Base-by-base conservation (phyloP, 2,888 invertebrate species). In the Mythimna albipuncta region DNA sequence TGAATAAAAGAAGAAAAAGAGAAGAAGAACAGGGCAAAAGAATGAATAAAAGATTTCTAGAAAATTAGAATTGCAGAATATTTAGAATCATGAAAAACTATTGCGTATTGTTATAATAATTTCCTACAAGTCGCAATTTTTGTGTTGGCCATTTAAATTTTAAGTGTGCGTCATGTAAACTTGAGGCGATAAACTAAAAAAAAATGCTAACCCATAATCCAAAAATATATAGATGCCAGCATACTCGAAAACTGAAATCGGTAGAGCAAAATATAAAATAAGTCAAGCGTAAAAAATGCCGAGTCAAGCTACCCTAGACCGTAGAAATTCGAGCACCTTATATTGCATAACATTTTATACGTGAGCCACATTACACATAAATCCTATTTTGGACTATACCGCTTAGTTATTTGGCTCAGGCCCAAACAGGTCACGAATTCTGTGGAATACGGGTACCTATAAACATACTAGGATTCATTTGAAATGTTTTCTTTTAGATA, bases 301-400 rank as follows among this genome's bases (percentile, higher is more conserved):
- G 19, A 55, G 10, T 13, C 38, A 21, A 50, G 11, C 35, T 68
- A 58, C n/a, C 11, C 10, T 65, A 55, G 41, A 69, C 26, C 61
- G 74, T 55, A 69, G 19, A 68, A 78, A 62, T 63, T 70, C 67
- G 38, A 71, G 72, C 62, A 72, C 38, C 58, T 64, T 41, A 44
- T 69, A 72, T 75, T 83, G 84, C 75, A 78, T 75, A 81, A 84
- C 70, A 61, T 72, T 74, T 71, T 68, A 68, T 58, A 79, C 57
- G 54, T 58, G 67, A 55, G 26, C 63, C 38, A 47, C 35, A 44
- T 72, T 47, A 58, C 32, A 63, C 32, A 66, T 69, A 75, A 77
- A 71, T 81, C 52, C 61, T 62, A 63, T 68, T 74, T 77, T 71
- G 69, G 73, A 59, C 44, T 47, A 21, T 7, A 1, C 59, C 52